A percentile compares a stretch with the other conserved stretches of the same genome.
Evolutionary conservation across 2,113 vertebrate genomes (phyloP).

Genomic region (Scytalopus superciliaris): DNA sequence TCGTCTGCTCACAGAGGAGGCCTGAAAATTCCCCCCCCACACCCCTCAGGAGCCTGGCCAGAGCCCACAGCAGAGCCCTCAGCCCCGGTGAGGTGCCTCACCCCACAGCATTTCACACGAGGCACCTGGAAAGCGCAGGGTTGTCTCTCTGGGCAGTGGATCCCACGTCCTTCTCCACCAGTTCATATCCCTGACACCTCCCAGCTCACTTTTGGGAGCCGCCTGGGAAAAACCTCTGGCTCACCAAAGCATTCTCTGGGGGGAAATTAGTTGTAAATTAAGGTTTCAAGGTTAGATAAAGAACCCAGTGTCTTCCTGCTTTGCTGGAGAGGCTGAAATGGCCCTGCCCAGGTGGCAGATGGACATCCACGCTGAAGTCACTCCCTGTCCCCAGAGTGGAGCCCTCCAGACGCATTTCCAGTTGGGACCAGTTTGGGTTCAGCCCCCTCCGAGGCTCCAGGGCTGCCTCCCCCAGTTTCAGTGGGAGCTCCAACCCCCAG

Average conservation of each 20-base stretch:
- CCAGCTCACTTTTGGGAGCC: background rate
- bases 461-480: background rate
- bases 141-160: background rate
- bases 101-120: background rate
- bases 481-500: background rate
- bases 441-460: background rate
- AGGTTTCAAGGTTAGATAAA: background rate
- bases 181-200: background rate
- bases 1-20: background rate
- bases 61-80: background rate
- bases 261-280: background rate
- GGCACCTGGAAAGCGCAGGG: background rate
- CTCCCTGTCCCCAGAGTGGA: background rate
- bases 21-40: background rate
- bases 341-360: background rate
- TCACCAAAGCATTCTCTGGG: background rate
- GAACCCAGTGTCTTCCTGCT: background rate
- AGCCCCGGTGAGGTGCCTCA: background rate
- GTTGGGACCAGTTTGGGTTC: background rate
- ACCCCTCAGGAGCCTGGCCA: background rate
- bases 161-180: background rate
- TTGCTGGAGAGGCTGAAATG: background rate
- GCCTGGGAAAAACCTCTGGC: background rate
- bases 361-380: fast-evolving
- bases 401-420: background rate